phyloP scores from a whole-genome alignment of 2,888 invertebrate species.

The Periphyllus acericola region DNA sequence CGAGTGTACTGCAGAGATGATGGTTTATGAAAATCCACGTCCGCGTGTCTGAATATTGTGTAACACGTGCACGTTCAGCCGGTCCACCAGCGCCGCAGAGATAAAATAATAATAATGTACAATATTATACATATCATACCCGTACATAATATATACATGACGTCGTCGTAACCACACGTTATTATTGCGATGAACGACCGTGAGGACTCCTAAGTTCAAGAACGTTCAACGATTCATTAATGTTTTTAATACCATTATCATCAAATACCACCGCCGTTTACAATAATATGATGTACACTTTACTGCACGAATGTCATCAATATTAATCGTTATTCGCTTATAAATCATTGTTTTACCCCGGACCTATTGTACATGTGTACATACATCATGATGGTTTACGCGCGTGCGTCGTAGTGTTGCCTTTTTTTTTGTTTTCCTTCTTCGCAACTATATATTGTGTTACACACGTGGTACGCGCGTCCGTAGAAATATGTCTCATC shows the following conservation, averaged over 20 bases:
- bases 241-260: conserved; percentile 8
- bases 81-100: not conserved
- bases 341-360: conserved; percentile 1
- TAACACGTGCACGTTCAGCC: not conserved
- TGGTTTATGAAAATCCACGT: not conserved
- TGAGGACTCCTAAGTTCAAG: conserved; percentile 47
- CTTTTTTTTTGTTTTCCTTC: not conserved
- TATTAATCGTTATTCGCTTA: not conserved
- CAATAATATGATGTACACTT: not conserved
- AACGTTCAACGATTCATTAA: conserved; percentile 32
- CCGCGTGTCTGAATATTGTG: not conserved
- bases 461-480: not conserved
- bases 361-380: not conserved
- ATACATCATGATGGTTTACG: too few species aligned
- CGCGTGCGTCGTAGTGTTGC: too few species aligned
- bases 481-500: not conserved
- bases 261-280: conserved; percentile 19
- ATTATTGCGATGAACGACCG: conserved; percentile 17
- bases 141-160: not conserved
- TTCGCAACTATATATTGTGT: not conserved
- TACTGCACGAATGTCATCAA: conserved; percentile 42
- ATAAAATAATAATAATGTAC: not conserved
- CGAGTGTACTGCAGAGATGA: not conserved
- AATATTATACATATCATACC: too few species aligned
- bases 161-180: not conserved